Conservation (phyloP, 1,140 invertebrate genomes). For the Pteromalus puparum region DNA sequence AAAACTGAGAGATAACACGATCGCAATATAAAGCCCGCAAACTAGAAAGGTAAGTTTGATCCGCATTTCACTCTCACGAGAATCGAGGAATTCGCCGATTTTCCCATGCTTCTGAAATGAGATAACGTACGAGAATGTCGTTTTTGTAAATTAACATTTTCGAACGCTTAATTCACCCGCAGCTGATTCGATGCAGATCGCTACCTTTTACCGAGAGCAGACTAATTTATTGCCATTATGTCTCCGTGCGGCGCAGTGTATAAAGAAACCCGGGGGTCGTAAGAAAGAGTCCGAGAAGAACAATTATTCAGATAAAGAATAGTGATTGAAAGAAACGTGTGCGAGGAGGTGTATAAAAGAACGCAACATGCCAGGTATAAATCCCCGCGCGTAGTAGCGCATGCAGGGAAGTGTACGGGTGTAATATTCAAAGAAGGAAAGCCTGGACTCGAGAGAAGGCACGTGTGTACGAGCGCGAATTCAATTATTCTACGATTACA, state of each 20-base stretch:
- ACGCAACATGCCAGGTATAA: no score
- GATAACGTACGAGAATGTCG: constrained; percentile 42
- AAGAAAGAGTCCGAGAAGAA: no score
- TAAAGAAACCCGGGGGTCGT: no score
- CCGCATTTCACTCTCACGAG: constrained; percentile 29
- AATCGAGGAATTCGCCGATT: background rate
- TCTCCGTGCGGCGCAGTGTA: no score
- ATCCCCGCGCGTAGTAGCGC: constrained; percentile 46
- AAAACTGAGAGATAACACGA: background rate
- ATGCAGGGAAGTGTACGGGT: no score
- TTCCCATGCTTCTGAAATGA: constrained; percentile 40
- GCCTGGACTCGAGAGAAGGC: constrained; percentile 5
- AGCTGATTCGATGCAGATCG: background rate
- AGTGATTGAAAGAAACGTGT: background rate
- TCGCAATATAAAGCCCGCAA: background rate
- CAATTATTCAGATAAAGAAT: no score
- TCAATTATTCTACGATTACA: constrained; percentile 73
- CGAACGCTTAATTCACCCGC: background rate
- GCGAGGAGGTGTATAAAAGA: constrained; percentile 44
- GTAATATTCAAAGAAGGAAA: no score
- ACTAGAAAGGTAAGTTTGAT: constrained; percentile 15
- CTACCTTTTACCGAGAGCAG: background rate
- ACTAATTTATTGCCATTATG: background rate
- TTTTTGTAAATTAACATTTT: background rate
- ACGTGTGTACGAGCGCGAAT: constrained; percentile 57